A percentile compares a stretch with the other conserved stretches of the same genome.
Conservation (phyloP, 1,140 invertebrate species). For the Drosophila sturtevanti region DNA sequence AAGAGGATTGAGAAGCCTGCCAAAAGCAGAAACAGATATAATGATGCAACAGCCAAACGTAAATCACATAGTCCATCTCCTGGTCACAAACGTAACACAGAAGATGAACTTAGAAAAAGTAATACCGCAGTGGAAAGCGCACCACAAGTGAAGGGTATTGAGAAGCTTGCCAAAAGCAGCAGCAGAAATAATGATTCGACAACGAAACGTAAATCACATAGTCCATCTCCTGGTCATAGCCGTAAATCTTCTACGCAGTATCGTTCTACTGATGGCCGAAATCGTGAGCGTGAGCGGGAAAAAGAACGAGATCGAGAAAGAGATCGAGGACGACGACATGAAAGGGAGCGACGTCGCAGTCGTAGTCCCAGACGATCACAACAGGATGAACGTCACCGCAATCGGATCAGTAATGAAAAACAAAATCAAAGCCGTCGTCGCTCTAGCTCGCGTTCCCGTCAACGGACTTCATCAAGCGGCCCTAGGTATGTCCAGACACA, state of each 20-base stretch:
- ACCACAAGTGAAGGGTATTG: too few species aligned
- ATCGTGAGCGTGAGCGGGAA: conserved; percentile 13
- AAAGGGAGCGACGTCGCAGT: conserved; percentile 17
- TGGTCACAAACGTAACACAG: not conserved
- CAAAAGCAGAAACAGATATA: not conserved
- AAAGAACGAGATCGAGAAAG: not conserved
- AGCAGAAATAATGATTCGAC: too few species aligned
- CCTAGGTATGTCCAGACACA: conserved; percentile 34
- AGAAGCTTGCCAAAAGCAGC: too few species aligned
- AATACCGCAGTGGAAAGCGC: too few species aligned
- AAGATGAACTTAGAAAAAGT: too few species aligned
- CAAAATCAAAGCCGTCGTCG: not conserved
- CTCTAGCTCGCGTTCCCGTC: conserved; percentile 29
- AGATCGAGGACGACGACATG: not conserved
- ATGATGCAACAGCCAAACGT: not conserved
- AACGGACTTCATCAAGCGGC: not conserved
- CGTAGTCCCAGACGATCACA: conserved; percentile 29
- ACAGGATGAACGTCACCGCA: not conserved
- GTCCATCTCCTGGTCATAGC: conserved; percentile 11
- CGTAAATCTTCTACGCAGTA: not conserved
- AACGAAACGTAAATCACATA: not conserved
- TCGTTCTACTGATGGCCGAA: not conserved
- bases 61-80: not conserved
- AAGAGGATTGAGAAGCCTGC: not conserved
- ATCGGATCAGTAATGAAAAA: not conserved